A percentile compares a stretch with the other conserved stretches of the same genome.
These are phyloP conservation scores for Oophaga pumilio DNA, from an alignment of 2,113 vertebrate species.

Conservation along the genomic window DNA sequence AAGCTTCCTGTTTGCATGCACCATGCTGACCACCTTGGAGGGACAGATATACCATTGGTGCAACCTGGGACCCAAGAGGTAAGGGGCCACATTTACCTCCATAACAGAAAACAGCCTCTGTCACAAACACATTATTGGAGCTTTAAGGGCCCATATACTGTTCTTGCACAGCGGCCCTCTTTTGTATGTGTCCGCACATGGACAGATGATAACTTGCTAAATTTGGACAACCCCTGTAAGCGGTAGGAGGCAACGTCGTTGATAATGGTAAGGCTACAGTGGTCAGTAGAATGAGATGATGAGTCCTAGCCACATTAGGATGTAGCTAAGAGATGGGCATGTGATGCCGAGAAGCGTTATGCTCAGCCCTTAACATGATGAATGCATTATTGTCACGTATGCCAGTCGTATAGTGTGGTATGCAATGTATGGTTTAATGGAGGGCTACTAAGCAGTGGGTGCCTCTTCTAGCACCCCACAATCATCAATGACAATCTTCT, in stretches of 20 bases:
- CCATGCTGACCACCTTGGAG: too few species aligned
- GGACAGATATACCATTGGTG: too few species aligned
- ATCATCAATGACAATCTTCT: slow-evolving; percentile 70
- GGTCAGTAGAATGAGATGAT: not conserved
- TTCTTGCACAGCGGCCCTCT: too few species aligned
- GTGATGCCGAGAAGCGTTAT: not conserved
- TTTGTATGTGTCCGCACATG: too few species aligned
- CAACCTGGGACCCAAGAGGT: too few species aligned
- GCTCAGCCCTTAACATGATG: not conserved
- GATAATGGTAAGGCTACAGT: not conserved
- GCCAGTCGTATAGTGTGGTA: not conserved
- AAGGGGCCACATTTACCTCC: too few species aligned
- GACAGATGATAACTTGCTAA: too few species aligned
- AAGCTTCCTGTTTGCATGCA: too few species aligned
- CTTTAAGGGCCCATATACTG: too few species aligned
- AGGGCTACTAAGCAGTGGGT: slow-evolving; percentile 3
- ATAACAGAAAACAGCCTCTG: too few species aligned
- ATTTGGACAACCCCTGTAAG: not conserved
- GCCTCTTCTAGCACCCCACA: slow-evolving; percentile 66
- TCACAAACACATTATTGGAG: too few species aligned
- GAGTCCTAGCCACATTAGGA: not conserved
- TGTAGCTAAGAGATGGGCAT: not conserved
- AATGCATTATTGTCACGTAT: not conserved
- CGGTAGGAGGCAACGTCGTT: not conserved
- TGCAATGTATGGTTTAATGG: not conserved